Evolutionary conservation across 1,140 invertebrate genomes (phyloP).

Genomic region (Dufourea novaeangliae): DNA sequence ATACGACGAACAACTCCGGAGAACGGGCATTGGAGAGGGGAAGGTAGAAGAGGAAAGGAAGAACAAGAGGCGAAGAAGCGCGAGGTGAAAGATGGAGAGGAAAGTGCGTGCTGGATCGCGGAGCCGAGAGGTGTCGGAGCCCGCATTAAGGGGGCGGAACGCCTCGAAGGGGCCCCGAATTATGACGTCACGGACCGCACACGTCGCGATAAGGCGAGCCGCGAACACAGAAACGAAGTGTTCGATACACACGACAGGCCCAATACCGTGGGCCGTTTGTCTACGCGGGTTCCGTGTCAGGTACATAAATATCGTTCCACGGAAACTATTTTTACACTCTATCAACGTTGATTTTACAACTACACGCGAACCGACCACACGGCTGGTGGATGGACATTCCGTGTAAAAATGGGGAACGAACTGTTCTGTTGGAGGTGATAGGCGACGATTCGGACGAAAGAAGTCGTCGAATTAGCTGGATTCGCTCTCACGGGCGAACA

Average conservation of each 20-base stretch:
- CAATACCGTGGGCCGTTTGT: background rate
- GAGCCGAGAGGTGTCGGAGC: conserved; percentile 78
- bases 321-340: too few species aligned
- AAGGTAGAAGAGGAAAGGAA: background rate
- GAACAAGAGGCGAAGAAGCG: conserved; percentile 30
- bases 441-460: conserved; percentile 25
- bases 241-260: conserved; percentile 62
- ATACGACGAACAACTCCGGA: background rate
- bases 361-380: background rate
- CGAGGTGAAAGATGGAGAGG: conserved; percentile 43
- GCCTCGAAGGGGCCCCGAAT: conserved; percentile 80
- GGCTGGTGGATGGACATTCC: too few species aligned
- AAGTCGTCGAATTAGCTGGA: conserved; percentile 54
- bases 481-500: conserved; percentile 53
- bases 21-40: conserved; percentile 30
- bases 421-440: too few species aligned
- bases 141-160: conserved; percentile 81
- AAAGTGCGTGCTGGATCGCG: conserved; percentile 76
- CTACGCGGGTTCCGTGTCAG: too few species aligned
- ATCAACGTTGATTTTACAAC: too few species aligned
- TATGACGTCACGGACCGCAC: conserved; percentile 82
- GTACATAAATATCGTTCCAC: too few species aligned
- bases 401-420: too few species aligned
- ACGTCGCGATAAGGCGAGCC: conserved; percentile 80
- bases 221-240: conserved; percentile 81